Evolutionary conservation across 2,797 vertebrate species (phyloP), one percentile per base, ranked within the genome.

Genomic region (Galago senegalensis): DNA sequence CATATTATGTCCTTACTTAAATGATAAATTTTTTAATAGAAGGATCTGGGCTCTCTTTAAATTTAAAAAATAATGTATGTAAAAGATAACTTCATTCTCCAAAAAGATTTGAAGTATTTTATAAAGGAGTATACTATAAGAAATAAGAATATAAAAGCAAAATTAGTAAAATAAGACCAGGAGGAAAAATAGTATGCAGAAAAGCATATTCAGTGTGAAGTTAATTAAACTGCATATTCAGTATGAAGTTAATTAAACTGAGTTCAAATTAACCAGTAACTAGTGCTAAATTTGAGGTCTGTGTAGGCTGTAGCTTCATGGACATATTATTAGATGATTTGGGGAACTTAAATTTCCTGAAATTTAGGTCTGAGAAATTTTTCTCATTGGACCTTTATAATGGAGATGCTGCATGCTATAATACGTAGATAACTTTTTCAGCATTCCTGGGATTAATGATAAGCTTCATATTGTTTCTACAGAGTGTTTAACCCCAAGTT

Each of bases 211-310:
- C 4, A 82, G 14, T 87, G 18, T 58, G 5, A 3, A 46, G n/a
- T 34, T 79, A 16, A 40, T 40, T 40, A 40, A 40, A 40, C 40
- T 40, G 40, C 40, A 34, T 34, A 34, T 34, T 40, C 40, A 40
- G 40, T 40, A 40, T 40, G 40, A 40, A 40, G 40, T 40, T 40
- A 40, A 40, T 53, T 91, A 83, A 85, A 70, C 23, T 63, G 65
- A 77, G 81, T 67, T 87, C 14, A 40, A 34, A 82, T 87, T 87
- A 75, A 69, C 13, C 87, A 76, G 34, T 81, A 80, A 29, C 20
- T 34, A 93, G 82, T 87, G 29, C 34, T 40, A 87, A 63, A 76
- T 82, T 88, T 88, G 34, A 87, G 82, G 23, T 93, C 93, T 91
- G 23, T 29, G 13, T 87, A 83, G 16, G 92, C n/a, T 21, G 7